These are phyloP conservation scores for Podilymbus podiceps DNA, from an alignment of 2,113 vertebrate genomes.

Conservation along the genomic window DNA sequence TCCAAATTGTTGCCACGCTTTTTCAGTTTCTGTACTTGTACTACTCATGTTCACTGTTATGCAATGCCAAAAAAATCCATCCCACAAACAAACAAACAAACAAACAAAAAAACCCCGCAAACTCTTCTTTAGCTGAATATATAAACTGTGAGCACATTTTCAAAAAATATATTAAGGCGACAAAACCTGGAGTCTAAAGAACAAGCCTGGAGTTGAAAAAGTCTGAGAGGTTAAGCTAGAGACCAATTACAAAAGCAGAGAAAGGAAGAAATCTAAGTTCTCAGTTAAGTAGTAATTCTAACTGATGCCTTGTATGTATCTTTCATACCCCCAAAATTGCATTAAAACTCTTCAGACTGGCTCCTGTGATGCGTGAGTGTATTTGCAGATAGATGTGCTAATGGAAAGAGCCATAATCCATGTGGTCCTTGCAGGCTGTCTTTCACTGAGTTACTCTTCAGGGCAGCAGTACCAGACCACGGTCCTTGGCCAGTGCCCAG, in stretches of 20 bases:
- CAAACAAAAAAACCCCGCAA: background rate
- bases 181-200: background rate
- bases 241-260: background rate
- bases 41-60: rapidly evolving
- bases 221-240: background rate
- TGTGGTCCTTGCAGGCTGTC: background rate
- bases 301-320: background rate
- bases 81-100: background rate
- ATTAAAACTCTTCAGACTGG: background rate
- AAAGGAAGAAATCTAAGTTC: background rate
- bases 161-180: background rate
- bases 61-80: background rate
- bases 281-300: background rate
- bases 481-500: background rate
- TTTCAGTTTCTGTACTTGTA: background rate
- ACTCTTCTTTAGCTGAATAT: background rate
- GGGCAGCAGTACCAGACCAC: background rate
- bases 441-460: background rate
- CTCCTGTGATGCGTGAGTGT: background rate
- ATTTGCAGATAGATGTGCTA: background rate
- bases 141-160: background rate
- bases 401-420: background rate
- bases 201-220: background rate
- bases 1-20: background rate
- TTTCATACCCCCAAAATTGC: background rate